Evolutionary conservation across 2,888 invertebrate species (phyloP).

Genomic region (Teleogryllus oceanicus): DNA sequence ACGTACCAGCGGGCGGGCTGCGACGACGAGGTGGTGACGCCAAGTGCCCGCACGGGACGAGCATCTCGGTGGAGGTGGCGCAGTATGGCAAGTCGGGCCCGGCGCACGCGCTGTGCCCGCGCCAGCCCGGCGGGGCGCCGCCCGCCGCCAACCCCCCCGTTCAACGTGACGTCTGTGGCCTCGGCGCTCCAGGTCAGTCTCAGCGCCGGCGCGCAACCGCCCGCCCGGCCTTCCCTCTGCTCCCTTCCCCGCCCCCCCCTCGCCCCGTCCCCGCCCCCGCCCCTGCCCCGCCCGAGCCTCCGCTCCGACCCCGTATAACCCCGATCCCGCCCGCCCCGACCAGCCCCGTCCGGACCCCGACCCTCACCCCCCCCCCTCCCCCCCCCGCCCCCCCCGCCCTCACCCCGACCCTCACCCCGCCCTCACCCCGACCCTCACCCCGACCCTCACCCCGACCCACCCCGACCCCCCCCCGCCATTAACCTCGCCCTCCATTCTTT

Average conservation of each 20-base stretch:
- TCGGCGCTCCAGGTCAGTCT: conserved; percentile 70
- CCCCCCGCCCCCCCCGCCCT: background rate
- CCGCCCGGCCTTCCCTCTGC: background rate
- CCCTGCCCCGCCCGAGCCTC: too few relatives aligned
- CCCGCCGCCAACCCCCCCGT: conserved; percentile 47
- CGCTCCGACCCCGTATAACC: too few relatives aligned
- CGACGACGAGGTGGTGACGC: conserved; percentile 81
- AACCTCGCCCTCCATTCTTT: too few relatives aligned
- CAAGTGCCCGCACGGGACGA: conserved; percentile 86
- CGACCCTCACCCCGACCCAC: too few relatives aligned
- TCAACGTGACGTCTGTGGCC: conserved; percentile 68
- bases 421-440: background rate
- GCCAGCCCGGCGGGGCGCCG: conserved; percentile 42
- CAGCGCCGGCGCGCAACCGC: background rate
- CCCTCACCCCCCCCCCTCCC: background rate
- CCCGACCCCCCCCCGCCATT: too few relatives aligned
- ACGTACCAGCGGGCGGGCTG: conserved; percentile 90
- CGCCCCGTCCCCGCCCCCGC: background rate
- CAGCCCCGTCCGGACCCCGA: too few relatives aligned
- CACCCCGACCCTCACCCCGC: background rate
- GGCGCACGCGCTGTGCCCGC: conserved; percentile 53
- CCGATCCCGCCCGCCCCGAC: background rate
- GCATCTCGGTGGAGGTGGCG: conserved; percentile 87
- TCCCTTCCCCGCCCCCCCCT: background rate
- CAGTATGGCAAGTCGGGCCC: conserved; percentile 74